These are phyloP conservation scores for Argyresthia goedartella DNA, from an alignment of 2,888 invertebrate genomes.

Conservation along the genomic window DNA sequence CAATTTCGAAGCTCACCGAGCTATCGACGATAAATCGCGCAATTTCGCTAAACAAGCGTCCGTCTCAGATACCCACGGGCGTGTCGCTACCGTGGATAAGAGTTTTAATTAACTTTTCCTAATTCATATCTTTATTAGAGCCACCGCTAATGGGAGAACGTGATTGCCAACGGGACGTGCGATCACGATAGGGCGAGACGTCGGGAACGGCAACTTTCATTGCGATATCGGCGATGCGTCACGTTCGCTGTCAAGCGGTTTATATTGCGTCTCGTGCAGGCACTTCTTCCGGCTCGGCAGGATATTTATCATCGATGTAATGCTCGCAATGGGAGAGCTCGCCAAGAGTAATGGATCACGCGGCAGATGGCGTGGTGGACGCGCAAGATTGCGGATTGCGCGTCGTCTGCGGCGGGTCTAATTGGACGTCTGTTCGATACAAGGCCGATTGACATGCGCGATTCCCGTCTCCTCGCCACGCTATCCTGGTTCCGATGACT, in stretches of 20 bases:
- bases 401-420: constrained; percentile 8
- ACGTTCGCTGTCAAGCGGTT: constrained; percentile 27
- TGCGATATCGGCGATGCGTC: constrained; percentile 31
- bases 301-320: constrained; percentile 24
- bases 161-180: constrained; percentile 45
- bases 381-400: constrained; percentile 11
- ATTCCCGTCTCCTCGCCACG: background rate
- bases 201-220: constrained; percentile 18
- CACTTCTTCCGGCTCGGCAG: constrained; percentile 20
- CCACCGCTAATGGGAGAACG: constrained; percentile 40
- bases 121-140: constrained; percentile 66
- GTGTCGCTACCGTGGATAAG: constrained; percentile 21
- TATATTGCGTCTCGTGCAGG: constrained; percentile 16
- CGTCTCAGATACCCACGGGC: constrained; percentile 19
- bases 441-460: constrained; percentile 5
- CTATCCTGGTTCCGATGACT: background rate
- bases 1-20: background rate
- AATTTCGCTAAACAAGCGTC: constrained; percentile 39
- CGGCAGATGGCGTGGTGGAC: background rate
- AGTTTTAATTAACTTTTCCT: constrained; percentile 65
- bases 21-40: constrained; percentile 48
- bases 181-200: constrained; percentile 40
- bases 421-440: constrained; percentile 11
- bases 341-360: constrained; percentile 6
- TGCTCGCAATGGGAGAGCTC: constrained; percentile 16